Evolutionary conservation across 2,888 invertebrate species (phyloP).

Genomic region (Graphium colonna): DNA sequence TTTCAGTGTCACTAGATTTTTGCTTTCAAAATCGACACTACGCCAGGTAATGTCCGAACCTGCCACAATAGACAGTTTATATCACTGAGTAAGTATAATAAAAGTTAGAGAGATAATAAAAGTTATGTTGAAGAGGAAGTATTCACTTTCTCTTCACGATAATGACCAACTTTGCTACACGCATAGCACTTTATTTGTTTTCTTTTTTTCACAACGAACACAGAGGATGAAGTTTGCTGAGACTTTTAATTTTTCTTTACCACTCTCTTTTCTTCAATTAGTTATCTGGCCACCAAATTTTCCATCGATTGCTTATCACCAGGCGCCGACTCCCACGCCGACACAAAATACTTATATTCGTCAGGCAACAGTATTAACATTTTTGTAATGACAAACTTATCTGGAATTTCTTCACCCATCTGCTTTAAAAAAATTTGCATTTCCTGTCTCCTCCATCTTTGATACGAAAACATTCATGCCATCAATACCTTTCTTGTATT

Average conservation of each 20-base stretch:
- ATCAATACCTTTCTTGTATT: conserved; percentile 30
- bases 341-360: conserved; percentile 41
- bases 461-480: conserved; percentile 36
- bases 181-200: conserved; percentile 14
- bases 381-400: conserved; percentile 40
- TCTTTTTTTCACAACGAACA: conserved; percentile 9
- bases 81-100: too few relatives aligned
- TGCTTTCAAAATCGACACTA: not conserved
- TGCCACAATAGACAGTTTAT: not conserved
- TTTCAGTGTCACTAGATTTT: not conserved
- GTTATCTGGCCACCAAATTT: conserved; percentile 31
- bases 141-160: conserved; percentile 6
- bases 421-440: conserved; percentile 33
- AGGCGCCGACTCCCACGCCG: conserved; percentile 37
- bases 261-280: conserved; percentile 33
- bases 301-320: conserved; percentile 31
- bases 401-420: conserved; percentile 33
- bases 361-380: conserved; percentile 40
- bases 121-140: too few relatives aligned
- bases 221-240: not conserved
- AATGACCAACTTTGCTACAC: conserved; percentile 17
- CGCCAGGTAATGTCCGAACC: not conserved
- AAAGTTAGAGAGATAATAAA: too few relatives aligned
- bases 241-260: conserved; percentile 24
- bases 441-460: conserved; percentile 36